These are phyloP conservation scores for Lepidurus packardi DNA, from an alignment of 1,140 invertebrate species.

Conservation along the genomic window DNA sequence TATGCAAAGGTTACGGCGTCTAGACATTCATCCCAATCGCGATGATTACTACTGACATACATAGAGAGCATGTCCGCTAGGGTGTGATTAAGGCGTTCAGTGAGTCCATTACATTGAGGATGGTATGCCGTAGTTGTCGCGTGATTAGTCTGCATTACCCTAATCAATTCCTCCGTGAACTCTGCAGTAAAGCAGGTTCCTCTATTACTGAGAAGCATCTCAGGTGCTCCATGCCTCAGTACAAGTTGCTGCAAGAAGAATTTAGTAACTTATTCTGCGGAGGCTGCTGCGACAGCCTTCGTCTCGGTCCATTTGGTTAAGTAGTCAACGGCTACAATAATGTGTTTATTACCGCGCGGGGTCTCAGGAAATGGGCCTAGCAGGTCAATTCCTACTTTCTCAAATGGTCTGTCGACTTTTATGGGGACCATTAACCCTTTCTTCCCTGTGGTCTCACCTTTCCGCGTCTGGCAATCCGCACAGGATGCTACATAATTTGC, in stretches of 20 bases:
- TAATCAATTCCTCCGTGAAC: no score
- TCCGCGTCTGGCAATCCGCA: background rate
- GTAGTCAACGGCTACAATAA: background rate
- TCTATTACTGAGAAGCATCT: no score
- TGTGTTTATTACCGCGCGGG: background rate
- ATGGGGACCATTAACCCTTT: background rate
- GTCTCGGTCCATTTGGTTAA: no score
- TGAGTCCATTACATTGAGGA: background rate
- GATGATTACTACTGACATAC: background rate
- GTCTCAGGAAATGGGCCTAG: constrained; percentile 4
- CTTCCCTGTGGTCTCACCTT: background rate
- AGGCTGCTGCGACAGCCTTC: no score
- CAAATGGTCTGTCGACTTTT: background rate
- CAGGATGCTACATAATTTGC: constrained; percentile 29
- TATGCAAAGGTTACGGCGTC: background rate
- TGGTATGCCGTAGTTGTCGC: no score
- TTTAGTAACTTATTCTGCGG: no score
- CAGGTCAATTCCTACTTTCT: constrained; percentile 12
- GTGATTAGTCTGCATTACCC: no score
- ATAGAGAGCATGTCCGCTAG: no score
- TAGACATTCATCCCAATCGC: background rate
- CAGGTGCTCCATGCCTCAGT: background rate
- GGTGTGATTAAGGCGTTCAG: background rate
- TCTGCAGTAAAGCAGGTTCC: no score
- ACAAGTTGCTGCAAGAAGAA: no score